Percentiles rank a stretch among this genome's conserved stretches.
phyloP scores from a whole-genome alignment of 2,797 vertebrate genomes.

The Orestias chungarensis region DNA sequence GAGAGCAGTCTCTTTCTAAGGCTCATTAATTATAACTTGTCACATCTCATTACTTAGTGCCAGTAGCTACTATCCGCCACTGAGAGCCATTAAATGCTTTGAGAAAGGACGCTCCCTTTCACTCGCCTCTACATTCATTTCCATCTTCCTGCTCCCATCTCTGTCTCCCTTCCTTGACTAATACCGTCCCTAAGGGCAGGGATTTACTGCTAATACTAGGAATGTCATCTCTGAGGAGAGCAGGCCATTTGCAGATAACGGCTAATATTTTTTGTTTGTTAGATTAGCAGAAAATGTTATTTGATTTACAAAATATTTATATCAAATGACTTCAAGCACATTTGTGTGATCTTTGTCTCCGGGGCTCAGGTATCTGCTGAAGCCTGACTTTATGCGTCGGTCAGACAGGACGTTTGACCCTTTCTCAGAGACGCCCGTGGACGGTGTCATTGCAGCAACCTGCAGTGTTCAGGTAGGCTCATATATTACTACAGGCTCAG shows the following conservation, averaged over 20 bases:
- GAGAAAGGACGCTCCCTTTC: constrained; percentile 52
- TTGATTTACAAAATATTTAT: constrained; percentile 1
- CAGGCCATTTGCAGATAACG: constrained; percentile 50
- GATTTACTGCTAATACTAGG: constrained; percentile 62
- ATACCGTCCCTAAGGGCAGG: constrained; percentile 50
- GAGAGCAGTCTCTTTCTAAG: constrained; percentile 73
- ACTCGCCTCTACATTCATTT: constrained; percentile 54
- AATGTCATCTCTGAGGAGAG: constrained; percentile 62
- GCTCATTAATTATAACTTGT: constrained; percentile 79
- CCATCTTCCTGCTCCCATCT: constrained; percentile 43
- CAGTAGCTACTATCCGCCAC: constrained; percentile 66
- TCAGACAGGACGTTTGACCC: constrained; percentile 97
- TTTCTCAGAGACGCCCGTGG: constrained; percentile 97
- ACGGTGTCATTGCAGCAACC: constrained; percentile 96
- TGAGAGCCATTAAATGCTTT: constrained; percentile 60
- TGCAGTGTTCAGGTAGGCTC: constrained; percentile 93
- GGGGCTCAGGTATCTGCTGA: constrained; percentile 81
- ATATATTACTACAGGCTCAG: background rate
- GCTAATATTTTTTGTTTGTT: constrained; percentile 29
- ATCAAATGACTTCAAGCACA: constrained; percentile 3
- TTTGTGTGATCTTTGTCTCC: background rate
- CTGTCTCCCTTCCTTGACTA: constrained; percentile 41
- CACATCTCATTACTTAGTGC: constrained; percentile 80
- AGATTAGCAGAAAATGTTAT: background rate
- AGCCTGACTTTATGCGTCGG: constrained; percentile 98